Evolutionary conservation across 2,113 vertebrate species (phyloP), one percentile per base, ranked within the genome.

Genomic region (Brachyhypopomus occidentalis): DNA sequence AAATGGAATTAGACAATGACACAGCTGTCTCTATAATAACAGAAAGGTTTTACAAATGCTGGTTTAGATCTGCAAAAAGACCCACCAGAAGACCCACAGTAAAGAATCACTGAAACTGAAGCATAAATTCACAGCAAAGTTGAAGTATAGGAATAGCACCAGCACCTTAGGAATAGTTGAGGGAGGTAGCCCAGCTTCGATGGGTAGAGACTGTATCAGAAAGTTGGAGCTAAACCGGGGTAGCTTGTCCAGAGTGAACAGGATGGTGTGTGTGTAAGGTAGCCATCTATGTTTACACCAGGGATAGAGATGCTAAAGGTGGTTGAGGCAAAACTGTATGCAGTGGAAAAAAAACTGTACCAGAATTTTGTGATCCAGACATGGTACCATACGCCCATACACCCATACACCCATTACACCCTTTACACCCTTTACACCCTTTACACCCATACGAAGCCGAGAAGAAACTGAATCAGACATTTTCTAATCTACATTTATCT

Each of bases 401-500:
- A 77, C 30, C 30, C 30, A 30, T 30, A 30, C 30, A 3, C 3
- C 30, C 30, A 30, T 30, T n/a, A n/a, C n/a, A n/a, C n/a, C n/a
- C n/a, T n/a, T n/a, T n/a, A n/a, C n/a, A n/a, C n/a, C n/a, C n/a
- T n/a, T n/a, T 12, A 45, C 14, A 77, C 30, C 30, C 30, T 2
- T 30, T n/a, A 30, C 30, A 3, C 3, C 30, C 30, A 30, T 30
- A 30, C 30, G 30, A 1, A 16, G 62, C 52, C 2, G 36, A 27
- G 27, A 52, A 20, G 23, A 20, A 75, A 17, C 19, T 80, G 19
- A 63, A 77, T 52, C 2, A 78, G 34, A 85, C 41, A 23, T 78
- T 79, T 70, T 60, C 64, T 74, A 71, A 84, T 56, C 75, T 78
- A 87, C 75, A 84, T 80, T 81, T 80, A 23, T 83, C 83, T 81